A percentile compares a stretch with the other conserved stretches of the same genome.
phyloP scores from a whole-genome alignment of 1,140 invertebrate species.

The Drosophila parabipectinata region DNA sequence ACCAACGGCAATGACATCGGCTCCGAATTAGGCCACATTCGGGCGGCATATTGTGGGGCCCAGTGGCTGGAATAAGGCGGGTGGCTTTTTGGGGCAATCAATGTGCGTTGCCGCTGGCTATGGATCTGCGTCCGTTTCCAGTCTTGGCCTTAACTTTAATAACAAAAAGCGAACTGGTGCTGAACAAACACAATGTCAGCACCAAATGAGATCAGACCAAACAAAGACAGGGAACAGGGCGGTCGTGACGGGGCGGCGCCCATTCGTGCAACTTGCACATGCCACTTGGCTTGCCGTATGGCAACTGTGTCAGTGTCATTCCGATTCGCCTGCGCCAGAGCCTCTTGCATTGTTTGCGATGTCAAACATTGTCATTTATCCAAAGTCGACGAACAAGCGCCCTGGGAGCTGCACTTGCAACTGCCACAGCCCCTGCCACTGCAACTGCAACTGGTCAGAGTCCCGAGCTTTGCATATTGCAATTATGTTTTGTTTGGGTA shows the following conservation, averaged over 20 bases:
- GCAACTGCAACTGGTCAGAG: not conserved
- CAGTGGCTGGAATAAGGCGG: not conserved
- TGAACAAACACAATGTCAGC: conserved; percentile 63
- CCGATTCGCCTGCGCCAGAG: conserved; percentile 40
- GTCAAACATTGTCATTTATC: conserved; percentile 79
- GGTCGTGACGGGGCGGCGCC: conserved; percentile 4
- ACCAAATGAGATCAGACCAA: conserved; percentile 71
- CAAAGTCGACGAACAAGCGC: conserved; percentile 45
- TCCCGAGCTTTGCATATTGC: conserved; percentile 67
- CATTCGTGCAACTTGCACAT: conserved; percentile 48
- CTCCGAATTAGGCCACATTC: conserved; percentile 65
- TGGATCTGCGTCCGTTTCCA: conserved; percentile 44
- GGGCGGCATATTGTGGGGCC: conserved; percentile 49
- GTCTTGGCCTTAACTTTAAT: conserved; percentile 59
- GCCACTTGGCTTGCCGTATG: conserved; percentile 42
- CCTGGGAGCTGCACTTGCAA: not conserved
- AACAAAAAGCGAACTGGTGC: conserved; percentile 59
- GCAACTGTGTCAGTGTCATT: conserved; percentile 75
- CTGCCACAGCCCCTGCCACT: not conserved
- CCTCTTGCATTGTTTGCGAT: conserved; percentile 69
- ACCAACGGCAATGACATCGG: conserved; percentile 37
- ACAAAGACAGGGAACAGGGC: not conserved
- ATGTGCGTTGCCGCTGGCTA: conserved; percentile 53
- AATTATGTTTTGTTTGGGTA: conserved; percentile 73
- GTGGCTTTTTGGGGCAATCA: conserved; percentile 37